Conservation (phyloP, 37 sponge, comb jelly and placozoan genomes). For the Spongilla lacustris region DNA sequence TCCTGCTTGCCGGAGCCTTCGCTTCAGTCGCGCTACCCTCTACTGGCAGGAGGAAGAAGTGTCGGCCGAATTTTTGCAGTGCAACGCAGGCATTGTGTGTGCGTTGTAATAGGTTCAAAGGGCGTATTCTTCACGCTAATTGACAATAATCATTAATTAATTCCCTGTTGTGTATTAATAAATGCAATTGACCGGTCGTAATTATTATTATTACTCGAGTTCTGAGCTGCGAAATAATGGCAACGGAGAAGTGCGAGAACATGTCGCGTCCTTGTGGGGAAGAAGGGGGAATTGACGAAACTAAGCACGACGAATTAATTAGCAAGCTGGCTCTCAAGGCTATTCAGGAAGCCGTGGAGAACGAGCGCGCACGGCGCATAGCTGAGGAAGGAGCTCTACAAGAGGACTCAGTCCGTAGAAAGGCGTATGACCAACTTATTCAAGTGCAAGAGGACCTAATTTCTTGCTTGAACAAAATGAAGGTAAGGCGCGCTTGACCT, state of each 20-base stretch:
- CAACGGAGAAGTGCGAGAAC: background rate
- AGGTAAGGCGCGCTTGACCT: slow-evolving; percentile 50
- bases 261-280: background rate
- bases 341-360: slow-evolving; percentile 38
- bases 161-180: background rate
- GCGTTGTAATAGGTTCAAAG: background rate
- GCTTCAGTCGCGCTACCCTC: slow-evolving; percentile 3
- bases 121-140: background rate
- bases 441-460: slow-evolving; percentile 70
- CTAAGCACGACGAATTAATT: slow-evolving; percentile 56
- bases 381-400: background rate
- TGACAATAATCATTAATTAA: background rate
- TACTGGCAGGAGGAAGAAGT: background rate
- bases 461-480: slow-evolving; percentile 48
- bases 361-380: slow-evolving; percentile 54
- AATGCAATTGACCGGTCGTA: background rate
- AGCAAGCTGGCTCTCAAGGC: slow-evolving; percentile 56
- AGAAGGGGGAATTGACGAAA: slow-evolving; percentile 45
- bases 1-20: slow-evolving; percentile 26
- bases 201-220: background rate
- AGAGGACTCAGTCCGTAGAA: slow-evolving; percentile 20
- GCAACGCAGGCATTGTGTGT: background rate
- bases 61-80: background rate
- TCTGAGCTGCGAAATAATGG: background rate
- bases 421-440: slow-evolving; percentile 48